Conservation (phyloP, 2,888 invertebrate species). For the Dinocampus coccinellae region DNA sequence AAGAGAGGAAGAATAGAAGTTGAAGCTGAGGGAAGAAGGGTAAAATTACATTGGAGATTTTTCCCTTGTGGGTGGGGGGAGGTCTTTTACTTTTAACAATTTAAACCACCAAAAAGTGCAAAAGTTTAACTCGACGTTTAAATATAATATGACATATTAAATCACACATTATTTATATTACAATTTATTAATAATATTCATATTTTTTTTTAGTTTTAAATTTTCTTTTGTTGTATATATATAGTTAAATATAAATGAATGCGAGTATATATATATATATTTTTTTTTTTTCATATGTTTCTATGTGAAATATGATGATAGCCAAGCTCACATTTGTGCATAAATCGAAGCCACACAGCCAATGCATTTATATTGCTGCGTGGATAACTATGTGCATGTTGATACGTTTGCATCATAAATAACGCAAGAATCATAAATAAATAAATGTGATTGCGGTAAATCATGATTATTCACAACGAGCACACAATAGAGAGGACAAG, state of each 20-base stretch:
- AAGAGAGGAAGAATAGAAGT: too few species aligned
- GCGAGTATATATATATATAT: not conserved
- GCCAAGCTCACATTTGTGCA: slow-evolving; percentile 19
- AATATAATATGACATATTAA: not conserved
- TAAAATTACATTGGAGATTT: not conserved
- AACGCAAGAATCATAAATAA: slow-evolving; percentile 47
- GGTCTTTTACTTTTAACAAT: not conserved
- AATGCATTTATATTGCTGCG: slow-evolving; percentile 28
- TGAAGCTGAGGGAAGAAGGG: too few species aligned
- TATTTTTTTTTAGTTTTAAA: not conserved
- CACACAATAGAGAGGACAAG: slow-evolving; percentile 40
- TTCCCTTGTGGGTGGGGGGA: not conserved
- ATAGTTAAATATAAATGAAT: not conserved
- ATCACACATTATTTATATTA: not conserved
- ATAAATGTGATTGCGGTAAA: slow-evolving; percentile 58
- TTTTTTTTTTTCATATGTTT: not conserved
- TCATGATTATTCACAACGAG: slow-evolving; percentile 59
- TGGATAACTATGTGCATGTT: slow-evolving; percentile 39
- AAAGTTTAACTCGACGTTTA: not conserved
- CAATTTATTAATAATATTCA: not conserved
- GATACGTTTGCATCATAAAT: slow-evolving; percentile 61
- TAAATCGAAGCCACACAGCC: slow-evolving; percentile 22
- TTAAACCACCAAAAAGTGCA: not conserved
- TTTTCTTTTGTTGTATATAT: not conserved
- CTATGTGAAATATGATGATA: slow-evolving; percentile 26